Evolutionary conservation across 2,113 vertebrate species (phyloP).

Genomic region (Phalacrocorax brasilianus): DNA sequence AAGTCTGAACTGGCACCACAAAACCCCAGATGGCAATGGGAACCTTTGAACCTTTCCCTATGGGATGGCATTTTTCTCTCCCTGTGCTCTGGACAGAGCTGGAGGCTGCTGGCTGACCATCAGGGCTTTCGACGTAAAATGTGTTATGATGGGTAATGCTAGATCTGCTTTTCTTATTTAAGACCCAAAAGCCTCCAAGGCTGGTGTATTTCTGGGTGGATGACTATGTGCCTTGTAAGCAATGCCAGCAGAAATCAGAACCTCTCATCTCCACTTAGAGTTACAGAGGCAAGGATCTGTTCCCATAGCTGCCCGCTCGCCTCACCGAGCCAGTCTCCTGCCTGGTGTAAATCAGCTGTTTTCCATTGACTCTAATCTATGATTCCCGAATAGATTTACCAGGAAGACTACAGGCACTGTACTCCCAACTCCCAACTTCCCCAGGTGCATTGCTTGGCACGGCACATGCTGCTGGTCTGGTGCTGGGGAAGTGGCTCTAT

Average conservation of each 20-base stretch:
- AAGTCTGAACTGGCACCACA: background rate
- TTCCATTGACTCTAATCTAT: background rate
- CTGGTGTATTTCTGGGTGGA: background rate
- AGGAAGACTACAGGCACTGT: background rate
- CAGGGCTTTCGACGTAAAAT: background rate
- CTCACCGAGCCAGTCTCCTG: background rate
- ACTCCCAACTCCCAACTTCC: background rate
- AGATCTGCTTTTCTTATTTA: background rate
- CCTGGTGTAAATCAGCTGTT: background rate
- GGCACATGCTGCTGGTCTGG: rapidly evolving
- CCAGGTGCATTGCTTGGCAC: background rate
- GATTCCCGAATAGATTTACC: background rate
- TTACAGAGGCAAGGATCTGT: background rate
- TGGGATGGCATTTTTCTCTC: background rate
- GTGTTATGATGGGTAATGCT: background rate
- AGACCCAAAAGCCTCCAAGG: background rate
- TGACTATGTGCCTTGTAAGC: background rate
- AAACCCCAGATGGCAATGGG: background rate
- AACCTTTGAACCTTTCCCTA: background rate
- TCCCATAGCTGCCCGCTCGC: background rate
- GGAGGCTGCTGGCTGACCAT: background rate
- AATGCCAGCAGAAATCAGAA: background rate
- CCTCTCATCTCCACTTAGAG: background rate
- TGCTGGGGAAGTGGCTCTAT: background rate
- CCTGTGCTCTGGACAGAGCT: background rate